A percentile compares a stretch with the other conserved stretches of the same genome.
phyloP scores from a whole-genome alignment of 2,113 vertebrate species.

The Bujurquina vittata region DNA sequence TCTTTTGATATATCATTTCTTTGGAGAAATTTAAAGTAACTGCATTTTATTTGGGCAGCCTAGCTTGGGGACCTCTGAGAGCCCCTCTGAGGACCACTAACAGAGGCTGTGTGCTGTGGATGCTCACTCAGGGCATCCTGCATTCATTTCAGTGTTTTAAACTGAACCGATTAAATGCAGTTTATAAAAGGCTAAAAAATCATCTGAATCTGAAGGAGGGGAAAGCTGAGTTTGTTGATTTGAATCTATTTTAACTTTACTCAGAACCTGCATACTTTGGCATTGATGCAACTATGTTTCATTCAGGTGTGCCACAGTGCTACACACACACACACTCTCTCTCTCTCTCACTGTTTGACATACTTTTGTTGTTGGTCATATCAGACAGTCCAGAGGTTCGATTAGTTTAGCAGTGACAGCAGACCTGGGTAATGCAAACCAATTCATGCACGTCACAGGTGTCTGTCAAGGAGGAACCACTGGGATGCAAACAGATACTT shows the following conservation, averaged over 20 bases:
- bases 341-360: background rate
- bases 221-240: background rate
- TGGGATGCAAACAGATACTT: slow-evolving; percentile 19
- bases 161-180: background rate
- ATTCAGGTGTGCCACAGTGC: slow-evolving; percentile 44
- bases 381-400: background rate
- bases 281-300: slow-evolving; percentile 40
- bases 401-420: background rate
- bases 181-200: too few species aligned
- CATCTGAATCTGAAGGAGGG: background rate
- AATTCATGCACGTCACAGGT: background rate
- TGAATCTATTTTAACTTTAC: background rate
- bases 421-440: background rate
- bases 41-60: background rate
- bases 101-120: background rate
- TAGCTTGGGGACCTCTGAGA: background rate
- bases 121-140: background rate
- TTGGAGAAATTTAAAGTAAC: background rate
- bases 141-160: background rate
- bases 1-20: background rate
- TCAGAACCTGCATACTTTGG: slow-evolving; percentile 15
- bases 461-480: slow-evolving; percentile 9
- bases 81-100: background rate
- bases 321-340: background rate
- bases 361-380: background rate